Base-by-base conservation (phyloP, 1,140 invertebrate species). In the Littorina saxatilis region DNA sequence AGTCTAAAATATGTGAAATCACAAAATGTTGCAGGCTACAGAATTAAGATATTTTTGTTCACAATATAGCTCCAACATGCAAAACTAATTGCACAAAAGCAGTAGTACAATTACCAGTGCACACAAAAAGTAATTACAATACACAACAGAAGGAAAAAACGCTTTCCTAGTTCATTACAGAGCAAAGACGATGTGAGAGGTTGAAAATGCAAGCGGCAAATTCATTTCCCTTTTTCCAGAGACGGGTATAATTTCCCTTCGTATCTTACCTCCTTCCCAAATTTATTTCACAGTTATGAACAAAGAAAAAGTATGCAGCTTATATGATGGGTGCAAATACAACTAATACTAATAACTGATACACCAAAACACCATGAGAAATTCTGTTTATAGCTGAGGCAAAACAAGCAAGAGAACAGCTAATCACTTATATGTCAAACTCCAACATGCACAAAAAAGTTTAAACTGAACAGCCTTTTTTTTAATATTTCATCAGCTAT, bases 41-140 rank as follows among this genome's bases (percentile, higher is more conserved):
- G 73, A 29, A 55, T 43, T 7, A 37, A n/a, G 43, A 75, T 75
- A 35, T 9, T 27, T 52, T 75, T 50, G 72, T 75, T 29, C 73
- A 75, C 43, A 32, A 75, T 75, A 75, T 52, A 50, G 50, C 13
- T 75, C 20, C 70, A 73, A 73, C 70, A 73, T 73, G 70, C 70
- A 73, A 73, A 73, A 43, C 70, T 73, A 73, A 73, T 35, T 50
- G 32, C 32, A 73, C 13, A 39, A 23, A 73, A 73, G 70, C 70
- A 11, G 70, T 50, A 73, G 70, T 29, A 73, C 70, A 73, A 50
- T 47, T 52, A 73, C 70, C 39, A n/a, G 43, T 73, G 70, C 70
- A 73, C 70, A 52, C 70, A 73, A 29, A 23, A 61, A 73, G 39
- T 73, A n/a, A 73, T 50, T 47, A 73, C 70, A 73, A 50, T 73